These are phyloP conservation scores for Henicopernis longicauda DNA, from an alignment of 2,113 vertebrate species.

Conservation along the genomic window DNA sequence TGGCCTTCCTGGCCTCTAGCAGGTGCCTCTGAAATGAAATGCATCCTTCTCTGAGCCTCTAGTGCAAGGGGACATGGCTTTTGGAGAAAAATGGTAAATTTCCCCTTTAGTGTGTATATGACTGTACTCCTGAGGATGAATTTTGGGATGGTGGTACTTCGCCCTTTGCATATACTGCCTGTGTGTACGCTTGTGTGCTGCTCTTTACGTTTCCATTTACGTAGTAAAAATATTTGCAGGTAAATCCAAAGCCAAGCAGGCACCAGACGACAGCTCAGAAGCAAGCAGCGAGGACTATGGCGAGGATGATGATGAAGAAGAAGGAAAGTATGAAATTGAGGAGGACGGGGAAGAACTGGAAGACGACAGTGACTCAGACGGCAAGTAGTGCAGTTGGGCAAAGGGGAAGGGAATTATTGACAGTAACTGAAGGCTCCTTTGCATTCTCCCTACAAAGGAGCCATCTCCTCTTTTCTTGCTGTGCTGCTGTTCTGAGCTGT, in stretches of 20 bases:
- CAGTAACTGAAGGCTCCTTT: not conserved
- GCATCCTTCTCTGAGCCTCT: not conserved
- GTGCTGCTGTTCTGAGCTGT: not conserved
- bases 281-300: slow-evolving; percentile 40
- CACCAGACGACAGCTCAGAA: not conserved
- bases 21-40: not conserved
- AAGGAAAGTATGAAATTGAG: slow-evolving; percentile 32
- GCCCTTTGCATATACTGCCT: rapidly evolving
- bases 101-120: rapidly evolving
- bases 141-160: not conserved
- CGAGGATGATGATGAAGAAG: slow-evolving; percentile 24
- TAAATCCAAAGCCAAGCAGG: not conserved
- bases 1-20: not conserved
- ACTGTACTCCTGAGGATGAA: not conserved
- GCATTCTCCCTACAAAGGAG: not conserved
- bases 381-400: slow-evolving; percentile 34
- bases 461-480: not conserved
- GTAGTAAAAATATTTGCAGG: not conserved
- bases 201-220: not conserved
- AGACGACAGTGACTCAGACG: not conserved
- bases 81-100: not conserved
- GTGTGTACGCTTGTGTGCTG: rapidly evolving
- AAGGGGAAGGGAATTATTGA: not conserved
- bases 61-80: not conserved
- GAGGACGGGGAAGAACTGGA: slow-evolving; percentile 7